Evolutionary conservation across 2,113 vertebrate species (phyloP).

Genomic region (Bufo bufo): DNA sequence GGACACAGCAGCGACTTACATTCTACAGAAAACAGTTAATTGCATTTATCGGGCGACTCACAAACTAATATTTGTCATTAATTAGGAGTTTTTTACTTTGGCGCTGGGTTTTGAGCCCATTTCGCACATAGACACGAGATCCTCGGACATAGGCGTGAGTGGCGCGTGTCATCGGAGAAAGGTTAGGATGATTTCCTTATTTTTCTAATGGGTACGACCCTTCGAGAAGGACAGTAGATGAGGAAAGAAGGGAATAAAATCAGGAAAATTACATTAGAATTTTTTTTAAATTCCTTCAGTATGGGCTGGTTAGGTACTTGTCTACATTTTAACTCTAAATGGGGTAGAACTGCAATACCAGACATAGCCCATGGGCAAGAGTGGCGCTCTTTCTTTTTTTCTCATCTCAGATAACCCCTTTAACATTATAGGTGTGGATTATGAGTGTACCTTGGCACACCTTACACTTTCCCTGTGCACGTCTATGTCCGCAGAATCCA

Average conservation of each 20-base stretch:
- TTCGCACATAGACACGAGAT: neutral
- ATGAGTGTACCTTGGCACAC: neutral
- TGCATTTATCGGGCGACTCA: constrained; percentile 9
- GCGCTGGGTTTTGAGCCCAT: neutral
- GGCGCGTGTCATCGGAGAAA: neutral
- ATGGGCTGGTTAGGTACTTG: too few relatives aligned
- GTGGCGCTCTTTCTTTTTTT: neutral
- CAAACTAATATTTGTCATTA: constrained; percentile 39
- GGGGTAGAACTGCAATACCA: neutral
- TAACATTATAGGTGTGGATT: too few relatives aligned
- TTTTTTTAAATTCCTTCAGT: too few relatives aligned
- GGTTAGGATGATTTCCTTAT: neutral
- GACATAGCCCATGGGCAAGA: neutral
- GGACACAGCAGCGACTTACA: neutral
- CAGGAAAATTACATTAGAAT: too few relatives aligned
- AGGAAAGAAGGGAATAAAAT: neutral
- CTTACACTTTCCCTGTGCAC: neutral
- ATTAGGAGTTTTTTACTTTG: neutral
- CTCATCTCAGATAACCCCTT: too few relatives aligned
- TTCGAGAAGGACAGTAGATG: neutral
- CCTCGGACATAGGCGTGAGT: neutral
- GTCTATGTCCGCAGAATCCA: too few relatives aligned
- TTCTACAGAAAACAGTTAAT: neutral
- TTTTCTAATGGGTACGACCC: neutral
- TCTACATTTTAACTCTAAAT: too few relatives aligned